Evolutionary conservation across 2,113 vertebrate genomes (phyloP), one percentile per base, ranked within the genome.

Genomic region (Brevimyrus niger): DNA sequence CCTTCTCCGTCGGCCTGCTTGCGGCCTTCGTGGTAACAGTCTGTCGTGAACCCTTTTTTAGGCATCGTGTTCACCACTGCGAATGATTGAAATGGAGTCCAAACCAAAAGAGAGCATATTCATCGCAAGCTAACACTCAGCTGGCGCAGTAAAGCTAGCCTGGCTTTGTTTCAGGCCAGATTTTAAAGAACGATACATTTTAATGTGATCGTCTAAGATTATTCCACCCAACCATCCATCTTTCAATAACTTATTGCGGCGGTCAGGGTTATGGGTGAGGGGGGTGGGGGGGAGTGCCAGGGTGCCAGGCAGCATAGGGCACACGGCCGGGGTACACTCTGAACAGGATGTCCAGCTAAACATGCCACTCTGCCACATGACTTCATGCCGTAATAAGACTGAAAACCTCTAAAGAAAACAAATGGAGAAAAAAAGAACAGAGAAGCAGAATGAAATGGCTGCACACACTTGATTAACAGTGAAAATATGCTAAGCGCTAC

Each of bases 61-160:
- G 91, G 88, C 89, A 92, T 93, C 50, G 55, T 38, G 88, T 69
- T 46, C 27, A 38, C 90, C 89, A 48, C 91, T 92, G 91, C 92
- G 31, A 95, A 93, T 92, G 92, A 91, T 91, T 92, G 90, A 94
- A 94, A 94, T 82, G 87, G 87, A 93, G 93, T 91, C 92, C 92
- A 95, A 95, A 94, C 94, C 94, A 90, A 94, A 96, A 94, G 93
- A 94, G 92, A 92, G 90, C 90, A 91, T 89, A 92, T 93, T 92
- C 91, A 91, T 90, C 35, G 0, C 91, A 89, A 90, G 92, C 92
- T 94, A 94, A 93, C 94, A 94, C 94, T 94, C 93, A 94, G 92
- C 93, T 95, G 94, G 94, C 94, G 92, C 88, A 44, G 89, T 50
- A 21, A 10, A 42, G 17, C 82, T 11, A n/a, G 91, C 90, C 91